Evolutionary conservation across 2,113 vertebrate species (phyloP).

Genomic region (Atlantisia rogersi): DNA sequence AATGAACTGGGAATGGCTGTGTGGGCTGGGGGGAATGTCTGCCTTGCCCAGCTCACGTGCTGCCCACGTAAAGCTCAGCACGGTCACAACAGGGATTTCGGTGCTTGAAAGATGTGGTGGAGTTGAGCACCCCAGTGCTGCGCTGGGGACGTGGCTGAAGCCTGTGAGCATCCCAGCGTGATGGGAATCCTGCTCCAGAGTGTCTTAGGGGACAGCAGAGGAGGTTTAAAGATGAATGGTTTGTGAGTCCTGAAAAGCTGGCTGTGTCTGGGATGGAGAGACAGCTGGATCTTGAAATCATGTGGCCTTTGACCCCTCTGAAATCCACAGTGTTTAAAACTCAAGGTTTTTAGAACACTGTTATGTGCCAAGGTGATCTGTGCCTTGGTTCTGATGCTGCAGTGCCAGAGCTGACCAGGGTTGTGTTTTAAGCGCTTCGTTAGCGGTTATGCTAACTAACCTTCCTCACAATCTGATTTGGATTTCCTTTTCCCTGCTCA

Average conservation of each 20-base stretch:
- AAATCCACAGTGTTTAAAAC: neutral
- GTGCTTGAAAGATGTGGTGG: neutral
- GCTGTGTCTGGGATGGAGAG: neutral
- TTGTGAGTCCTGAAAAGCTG: neutral
- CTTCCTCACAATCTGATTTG: neutral
- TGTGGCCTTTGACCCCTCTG: neutral
- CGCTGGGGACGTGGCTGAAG: neutral
- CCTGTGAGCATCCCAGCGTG: fast-evolving
- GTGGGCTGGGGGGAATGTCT: neutral
- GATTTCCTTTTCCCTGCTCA: conserved; percentile 6
- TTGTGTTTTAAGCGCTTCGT: neutral
- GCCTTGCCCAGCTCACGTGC: neutral
- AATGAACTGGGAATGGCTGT: too few species aligned
- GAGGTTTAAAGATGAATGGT: neutral
- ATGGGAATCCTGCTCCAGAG: neutral
- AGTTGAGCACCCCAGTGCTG: neutral
- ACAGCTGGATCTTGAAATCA: neutral
- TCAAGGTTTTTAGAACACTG: neutral
- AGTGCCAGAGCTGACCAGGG: neutral
- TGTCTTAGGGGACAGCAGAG: neutral
- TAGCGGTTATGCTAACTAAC: neutral
- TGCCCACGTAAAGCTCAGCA: fast-evolving
- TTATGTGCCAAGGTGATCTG: neutral
- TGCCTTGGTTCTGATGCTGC: conserved; percentile 8
- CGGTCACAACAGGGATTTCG: fast-evolving